Evolutionary conservation across 2,797 vertebrate genomes (phyloP), one percentile per base, ranked within the genome.

Genomic region (Sebastes hopkinsi): DNA sequence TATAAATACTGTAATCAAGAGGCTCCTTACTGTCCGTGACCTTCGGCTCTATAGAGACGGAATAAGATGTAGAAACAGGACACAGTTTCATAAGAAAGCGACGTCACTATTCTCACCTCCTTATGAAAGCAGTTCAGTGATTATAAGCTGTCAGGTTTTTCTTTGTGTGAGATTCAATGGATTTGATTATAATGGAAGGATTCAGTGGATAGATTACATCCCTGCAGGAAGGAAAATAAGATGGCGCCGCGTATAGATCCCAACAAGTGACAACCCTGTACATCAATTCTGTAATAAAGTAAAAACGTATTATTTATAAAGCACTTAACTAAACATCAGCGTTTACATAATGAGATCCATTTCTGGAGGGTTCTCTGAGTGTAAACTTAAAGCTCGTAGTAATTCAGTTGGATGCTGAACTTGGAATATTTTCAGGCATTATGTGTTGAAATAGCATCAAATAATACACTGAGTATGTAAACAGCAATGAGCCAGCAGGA

Each of bases 121-220:
- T 58, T 42, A 42, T 75, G 58, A 81, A 70, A 76, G 62, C 59
- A 50, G 54, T 71, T 68, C 11, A 10, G 62, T 85, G 72, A 91
- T 88, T 88, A 86, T 42, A 36, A 76, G 75, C 76, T 70, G 67
- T 83, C 75, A 30, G 50, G 8, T 36, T 83, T 64, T 67, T 77
- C 74, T 86, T 84, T 92, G 72, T 92, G 64, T 65, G 46, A 12
- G 67, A 87, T 60, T 93, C 83, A 91, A 83, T 84, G 73, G 84
- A 71, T 88, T 80, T 91, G 86, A 92, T 92, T 86, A 80, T 85
- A 85, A 88, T 89, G 74, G 71, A 82, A 66, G 75, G 74, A 79
- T 82, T 73, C 42, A 5, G 30, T 22, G 30, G 8, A 22, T 52
- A 36, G 32, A 80, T 88, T 66, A 71, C 58, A 67, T 55, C 20